Percentiles rank a stretch among this genome's conserved stretches.
Conservation (phyloP, 1,140 invertebrate species). For the Aphelinus atriplicis region DNA sequence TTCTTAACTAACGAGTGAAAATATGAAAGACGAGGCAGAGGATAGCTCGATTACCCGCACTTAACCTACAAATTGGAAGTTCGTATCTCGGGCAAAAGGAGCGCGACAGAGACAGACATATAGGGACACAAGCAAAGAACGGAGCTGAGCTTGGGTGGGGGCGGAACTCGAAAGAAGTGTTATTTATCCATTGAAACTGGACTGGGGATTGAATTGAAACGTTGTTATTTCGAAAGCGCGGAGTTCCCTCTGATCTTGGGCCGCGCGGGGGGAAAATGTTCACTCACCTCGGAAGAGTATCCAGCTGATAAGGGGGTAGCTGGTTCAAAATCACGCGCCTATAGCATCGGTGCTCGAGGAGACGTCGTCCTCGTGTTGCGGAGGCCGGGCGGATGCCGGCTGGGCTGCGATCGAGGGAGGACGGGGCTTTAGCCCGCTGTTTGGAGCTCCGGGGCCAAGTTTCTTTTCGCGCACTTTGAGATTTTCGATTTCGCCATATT, state of each 20-base stretch:
- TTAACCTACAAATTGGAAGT: constrained; percentile 56
- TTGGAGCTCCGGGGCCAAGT: no score
- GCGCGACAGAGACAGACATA: constrained; percentile 11
- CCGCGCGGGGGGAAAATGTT: no score
- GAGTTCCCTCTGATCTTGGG: no score
- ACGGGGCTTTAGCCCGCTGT: no score
- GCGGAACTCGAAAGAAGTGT: constrained; percentile 44
- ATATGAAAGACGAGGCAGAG: background rate
- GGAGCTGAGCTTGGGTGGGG: constrained; percentile 43
- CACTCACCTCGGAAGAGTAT: no score
- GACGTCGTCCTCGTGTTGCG: no score
- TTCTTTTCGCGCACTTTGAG: constrained; percentile 55
- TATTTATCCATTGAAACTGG: no score
- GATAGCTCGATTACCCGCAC: constrained; percentile 33
- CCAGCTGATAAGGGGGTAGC: no score
- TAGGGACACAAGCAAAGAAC: constrained; percentile 20
- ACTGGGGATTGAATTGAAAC: no score
- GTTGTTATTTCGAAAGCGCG: no score
- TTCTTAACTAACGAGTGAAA: background rate
- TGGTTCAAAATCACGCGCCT: constrained; percentile 79
- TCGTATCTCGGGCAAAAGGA: constrained; percentile 43
- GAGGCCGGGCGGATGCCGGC: no score
- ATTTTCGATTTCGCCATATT: constrained; percentile 57
- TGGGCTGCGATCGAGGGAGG: no score
- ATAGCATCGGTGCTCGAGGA: constrained; percentile 46